Base-by-base conservation (phyloP, 1,140 invertebrate species). In the Conus betulinus region DNA sequence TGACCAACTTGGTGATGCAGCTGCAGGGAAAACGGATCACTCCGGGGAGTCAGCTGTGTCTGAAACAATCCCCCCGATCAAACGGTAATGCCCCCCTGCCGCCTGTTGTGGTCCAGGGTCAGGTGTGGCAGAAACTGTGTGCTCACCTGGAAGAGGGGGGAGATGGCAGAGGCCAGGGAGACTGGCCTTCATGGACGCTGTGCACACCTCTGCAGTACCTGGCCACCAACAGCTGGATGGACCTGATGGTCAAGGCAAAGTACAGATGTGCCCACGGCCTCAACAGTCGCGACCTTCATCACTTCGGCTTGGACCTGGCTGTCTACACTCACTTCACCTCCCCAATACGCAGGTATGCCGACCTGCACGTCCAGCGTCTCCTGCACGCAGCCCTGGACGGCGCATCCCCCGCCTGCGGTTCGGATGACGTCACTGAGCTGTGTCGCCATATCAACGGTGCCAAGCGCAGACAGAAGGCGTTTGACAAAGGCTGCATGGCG, bases 241-340 rank as follows among this genome's bases (percentile, higher is more conserved):
- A 57, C 2, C 79, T 90, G 74, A 89, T 91, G 74, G 88, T 89
- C 53, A 83, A 67, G 92, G 98, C 99, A n/a, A 98, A 99, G 94
- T 96, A 89, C 74, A 84, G 63, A 55, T 91, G 88, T 71, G 82
- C 87, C 97, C 93, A 96, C 96, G 63, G 89, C 95, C 94, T 57
- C 93, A 93, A 51, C 94, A 97, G 15, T 97, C 97, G 39, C 97
- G 98, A 86, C 97, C 67, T 17, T 4, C 53, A 39, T 20, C 98
- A 99, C 96, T 99, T 98, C 94, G 97, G 97, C 23, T 94, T 99
- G 4, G 98, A 97, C 94, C 96, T 97, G 81, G 96, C 97, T 13
- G 96, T 97, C 52, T 99, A 99, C 93, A 99, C 98, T 6, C 98
- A 99, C 96, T 99, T 99, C 93, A 99, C 98, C 11, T 98, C 98